phyloP scores from a whole-genome alignment of 2,888 invertebrate genomes.

The Anorthoa munda region DNA sequence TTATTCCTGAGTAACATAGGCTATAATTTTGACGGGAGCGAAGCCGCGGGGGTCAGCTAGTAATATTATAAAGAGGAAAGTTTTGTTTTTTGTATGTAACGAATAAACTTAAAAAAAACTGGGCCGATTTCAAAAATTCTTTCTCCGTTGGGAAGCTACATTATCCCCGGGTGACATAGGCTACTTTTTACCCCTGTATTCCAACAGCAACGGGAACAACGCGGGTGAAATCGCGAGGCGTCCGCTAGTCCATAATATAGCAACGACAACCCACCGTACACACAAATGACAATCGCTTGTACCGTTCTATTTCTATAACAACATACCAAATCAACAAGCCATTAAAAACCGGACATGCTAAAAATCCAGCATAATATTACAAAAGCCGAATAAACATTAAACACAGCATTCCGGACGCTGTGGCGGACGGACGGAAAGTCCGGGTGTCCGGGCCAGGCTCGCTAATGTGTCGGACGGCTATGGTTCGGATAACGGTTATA shows the following conservation, averaged over 20 bases:
- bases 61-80: too few species aligned
- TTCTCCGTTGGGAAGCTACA: too few species aligned
- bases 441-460: conserved; percentile 36
- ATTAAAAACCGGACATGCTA: conserved; percentile 4
- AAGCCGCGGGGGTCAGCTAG: too few species aligned
- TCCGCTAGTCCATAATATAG: neutral
- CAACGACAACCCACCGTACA: neutral
- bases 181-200: too few species aligned
- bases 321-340: neutral
- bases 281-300: neutral
- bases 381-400: conserved; percentile 28
- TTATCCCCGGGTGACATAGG: too few species aligned
- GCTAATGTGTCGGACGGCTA: conserved; percentile 61
- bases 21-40: too few species aligned
- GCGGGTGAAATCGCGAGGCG: too few species aligned
- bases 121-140: too few species aligned
- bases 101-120: too few species aligned
- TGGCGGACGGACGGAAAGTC: conserved; percentile 52
- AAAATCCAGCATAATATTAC: conserved; percentile 27
- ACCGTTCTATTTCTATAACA: neutral
- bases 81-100: too few species aligned
- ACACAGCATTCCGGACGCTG: conserved; percentile 30
- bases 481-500: conserved; percentile 43
- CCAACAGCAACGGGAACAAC: too few species aligned
- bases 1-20: too few species aligned